phyloP scores from a whole-genome alignment of 2,113 vertebrate species.

The Prolemur simus region DNA sequence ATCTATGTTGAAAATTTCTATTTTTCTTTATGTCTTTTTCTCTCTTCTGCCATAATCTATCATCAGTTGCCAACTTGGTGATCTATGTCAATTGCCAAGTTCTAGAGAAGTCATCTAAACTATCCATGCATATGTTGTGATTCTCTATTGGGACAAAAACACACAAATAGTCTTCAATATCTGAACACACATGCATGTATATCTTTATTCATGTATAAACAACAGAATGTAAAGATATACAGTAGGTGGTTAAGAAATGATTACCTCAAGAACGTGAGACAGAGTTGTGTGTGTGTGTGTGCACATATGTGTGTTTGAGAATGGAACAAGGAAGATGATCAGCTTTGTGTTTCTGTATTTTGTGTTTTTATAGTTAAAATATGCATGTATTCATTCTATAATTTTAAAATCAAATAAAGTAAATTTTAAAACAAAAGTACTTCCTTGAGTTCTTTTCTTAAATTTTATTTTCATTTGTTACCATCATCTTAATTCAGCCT shows the following conservation, averaged over 20 bases:
- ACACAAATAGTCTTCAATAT: not conserved
- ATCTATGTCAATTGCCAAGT: not conserved
- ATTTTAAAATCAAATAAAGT: not conserved
- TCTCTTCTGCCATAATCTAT: not conserved
- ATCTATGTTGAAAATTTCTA: not conserved
- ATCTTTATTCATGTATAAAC: not conserved
- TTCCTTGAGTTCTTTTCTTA: not conserved
- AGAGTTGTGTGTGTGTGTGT: not conserved
- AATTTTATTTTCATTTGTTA: not conserved
- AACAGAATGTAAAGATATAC: not conserved
- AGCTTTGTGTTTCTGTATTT: not conserved
- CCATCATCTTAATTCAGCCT: not conserved
- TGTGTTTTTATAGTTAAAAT: not conserved
- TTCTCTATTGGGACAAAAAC: not conserved
- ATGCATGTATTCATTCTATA: not conserved
- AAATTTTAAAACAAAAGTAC: not conserved
- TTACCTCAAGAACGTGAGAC: not conserved
- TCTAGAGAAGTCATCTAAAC: not conserved
- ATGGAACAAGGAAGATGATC: not conserved
- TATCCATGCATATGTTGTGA: not conserved
- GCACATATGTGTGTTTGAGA: not conserved
- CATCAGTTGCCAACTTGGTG: not conserved
- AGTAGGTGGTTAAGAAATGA: not conserved
- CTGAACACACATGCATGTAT: not conserved
- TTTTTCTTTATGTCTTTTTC: not conserved